Conservation (phyloP, 2,888 invertebrate species). For the Ramazzottius varieornatus region DNA sequence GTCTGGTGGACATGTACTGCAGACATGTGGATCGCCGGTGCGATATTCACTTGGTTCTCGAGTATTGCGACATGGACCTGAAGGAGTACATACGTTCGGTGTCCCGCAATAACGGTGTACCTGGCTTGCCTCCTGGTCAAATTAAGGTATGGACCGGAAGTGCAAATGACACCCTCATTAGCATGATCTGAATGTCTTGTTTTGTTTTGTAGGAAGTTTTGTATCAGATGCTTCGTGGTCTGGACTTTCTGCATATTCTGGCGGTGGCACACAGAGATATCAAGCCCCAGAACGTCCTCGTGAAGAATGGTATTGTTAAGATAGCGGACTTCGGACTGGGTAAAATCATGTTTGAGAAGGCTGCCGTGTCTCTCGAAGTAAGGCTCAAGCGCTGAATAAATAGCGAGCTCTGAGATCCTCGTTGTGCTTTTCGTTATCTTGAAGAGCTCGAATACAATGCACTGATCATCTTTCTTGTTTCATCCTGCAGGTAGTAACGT, state of each 20-base stretch:
- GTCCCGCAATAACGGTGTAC: background rate
- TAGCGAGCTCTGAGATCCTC: too few species aligned
- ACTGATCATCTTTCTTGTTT: too few species aligned
- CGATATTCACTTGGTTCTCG: background rate
- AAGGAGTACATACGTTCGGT: background rate
- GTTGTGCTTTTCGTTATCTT: too few species aligned
- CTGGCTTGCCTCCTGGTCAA: background rate
- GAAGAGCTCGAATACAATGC: too few species aligned
- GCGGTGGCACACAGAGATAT: background rate
- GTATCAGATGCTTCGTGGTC: background rate
- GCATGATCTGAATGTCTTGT: background rate
- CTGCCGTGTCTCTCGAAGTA: background rate
- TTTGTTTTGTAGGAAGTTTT: background rate
- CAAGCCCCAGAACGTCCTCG: background rate
- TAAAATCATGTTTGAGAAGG: background rate
- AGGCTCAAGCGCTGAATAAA: too few species aligned
- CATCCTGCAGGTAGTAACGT: background rate
- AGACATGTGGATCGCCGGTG: background rate
- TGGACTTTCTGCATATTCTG: background rate
- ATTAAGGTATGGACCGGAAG: background rate
- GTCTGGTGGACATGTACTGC: background rate
- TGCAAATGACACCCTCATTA: too few species aligned
- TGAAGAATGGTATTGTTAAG: background rate
- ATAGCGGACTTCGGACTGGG: background rate
- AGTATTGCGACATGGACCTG: constrained; percentile 2